Evolutionary conservation across 2,113 vertebrate genomes (phyloP).

Genomic region (Xiphophorus hellerii): DNA sequence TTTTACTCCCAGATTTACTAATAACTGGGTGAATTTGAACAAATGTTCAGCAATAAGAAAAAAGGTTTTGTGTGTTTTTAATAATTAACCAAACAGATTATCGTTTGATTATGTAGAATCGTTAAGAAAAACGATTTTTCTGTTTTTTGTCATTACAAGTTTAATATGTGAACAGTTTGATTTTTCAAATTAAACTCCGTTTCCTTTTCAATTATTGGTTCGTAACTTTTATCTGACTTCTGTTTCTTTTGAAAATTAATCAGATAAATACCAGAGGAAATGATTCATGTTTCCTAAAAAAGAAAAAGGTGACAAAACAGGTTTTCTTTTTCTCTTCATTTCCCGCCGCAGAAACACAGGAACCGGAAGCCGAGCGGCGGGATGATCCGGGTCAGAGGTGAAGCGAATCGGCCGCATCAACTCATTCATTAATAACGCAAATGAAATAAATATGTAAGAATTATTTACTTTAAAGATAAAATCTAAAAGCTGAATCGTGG

Average conservation of each 20-base stretch:
- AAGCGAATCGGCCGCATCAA: neutral
- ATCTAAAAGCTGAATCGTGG: neutral
- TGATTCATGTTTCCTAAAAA: slow-evolving; percentile 5
- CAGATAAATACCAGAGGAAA: neutral
- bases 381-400: neutral
- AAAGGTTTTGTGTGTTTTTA: too few species aligned
- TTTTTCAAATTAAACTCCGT: neutral
- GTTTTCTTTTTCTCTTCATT: too few species aligned
- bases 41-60: too few species aligned
- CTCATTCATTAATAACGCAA: neutral
- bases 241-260: neutral
- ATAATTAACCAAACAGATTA: too few species aligned
- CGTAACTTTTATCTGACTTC: neutral
- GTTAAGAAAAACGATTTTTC: neutral
- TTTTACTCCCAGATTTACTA: too few species aligned
- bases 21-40: too few species aligned
- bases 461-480: neutral
- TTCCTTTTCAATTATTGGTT: neutral
- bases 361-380: too few species aligned
- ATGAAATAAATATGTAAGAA: neutral
- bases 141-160: neutral
- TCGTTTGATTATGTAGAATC: too few species aligned
- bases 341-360: neutral
- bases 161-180: neutral
- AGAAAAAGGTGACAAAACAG: too few species aligned